Conservation (phyloP, 2,888 invertebrate genomes). For the Gymnoscelis rufifasciata region DNA sequence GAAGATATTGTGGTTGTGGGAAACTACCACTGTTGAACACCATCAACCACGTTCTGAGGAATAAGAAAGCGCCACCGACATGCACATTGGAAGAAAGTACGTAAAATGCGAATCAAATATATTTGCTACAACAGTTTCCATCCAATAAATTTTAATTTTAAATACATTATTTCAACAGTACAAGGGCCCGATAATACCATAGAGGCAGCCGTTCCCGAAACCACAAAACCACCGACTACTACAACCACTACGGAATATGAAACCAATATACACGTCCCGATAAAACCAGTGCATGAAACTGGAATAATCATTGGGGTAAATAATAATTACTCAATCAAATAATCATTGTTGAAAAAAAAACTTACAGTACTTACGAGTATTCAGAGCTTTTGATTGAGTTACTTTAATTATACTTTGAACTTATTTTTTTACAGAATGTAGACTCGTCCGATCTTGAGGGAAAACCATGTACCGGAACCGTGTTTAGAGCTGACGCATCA, state of each 20-base stretch:
- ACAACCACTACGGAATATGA: constrained; percentile 25
- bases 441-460: constrained; percentile 78
- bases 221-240: constrained; percentile 16
- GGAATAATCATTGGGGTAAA: constrained; percentile 20
- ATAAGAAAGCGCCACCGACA: constrained; percentile 81
- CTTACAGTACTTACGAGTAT: too few species aligned
- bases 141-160: not conserved
- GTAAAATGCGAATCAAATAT: constrained; percentile 27
- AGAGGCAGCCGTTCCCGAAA: constrained; percentile 19
- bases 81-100: constrained; percentile 64
- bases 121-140: not conserved
- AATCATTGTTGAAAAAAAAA: too few species aligned
- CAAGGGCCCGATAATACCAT: constrained; percentile 26
- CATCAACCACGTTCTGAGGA: constrained; percentile 88
- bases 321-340: too few species aligned
- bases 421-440: constrained; percentile 2
- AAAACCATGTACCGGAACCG: constrained; percentile 73
- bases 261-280: constrained; percentile 15
- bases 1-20: constrained; percentile 87
- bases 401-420: too few species aligned
- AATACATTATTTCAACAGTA: constrained; percentile 13
- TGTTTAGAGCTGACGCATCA: constrained; percentile 80
- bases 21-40: constrained; percentile 88
- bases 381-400: too few species aligned
- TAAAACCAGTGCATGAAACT: constrained; percentile 19